phyloP scores from a whole-genome alignment of 2,797 vertebrate genomes.

The Microctenopoma stevenorrisi region DNA sequence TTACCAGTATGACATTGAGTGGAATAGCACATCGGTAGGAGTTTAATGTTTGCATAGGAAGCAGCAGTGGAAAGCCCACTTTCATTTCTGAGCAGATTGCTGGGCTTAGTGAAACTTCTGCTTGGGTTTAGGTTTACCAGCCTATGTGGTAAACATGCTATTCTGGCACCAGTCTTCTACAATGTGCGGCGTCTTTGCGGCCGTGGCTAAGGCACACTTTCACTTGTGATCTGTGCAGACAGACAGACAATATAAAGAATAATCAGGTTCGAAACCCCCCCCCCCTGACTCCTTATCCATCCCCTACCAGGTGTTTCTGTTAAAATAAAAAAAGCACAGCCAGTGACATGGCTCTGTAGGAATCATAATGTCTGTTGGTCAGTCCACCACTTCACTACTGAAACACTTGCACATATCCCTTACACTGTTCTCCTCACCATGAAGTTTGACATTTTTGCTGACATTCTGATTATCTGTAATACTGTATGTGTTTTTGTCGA shows the following conservation, averaged over 20 bases:
- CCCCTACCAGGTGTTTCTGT: too few relatives aligned
- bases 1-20: background rate
- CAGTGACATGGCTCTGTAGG: too few relatives aligned
- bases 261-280: too few relatives aligned
- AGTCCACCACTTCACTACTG: background rate
- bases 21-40: background rate
- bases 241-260: too few relatives aligned
- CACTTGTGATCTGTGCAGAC: background rate
- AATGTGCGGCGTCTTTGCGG: conserved; percentile 3
- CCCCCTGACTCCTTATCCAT: too few relatives aligned
- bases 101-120: conserved; percentile 71
- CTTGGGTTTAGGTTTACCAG: conserved; percentile 17
- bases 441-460: too few relatives aligned
- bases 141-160: conserved; percentile 12
- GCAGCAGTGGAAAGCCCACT: conserved; percentile 19
- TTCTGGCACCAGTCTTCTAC: conserved; percentile 8
- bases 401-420: too few relatives aligned
- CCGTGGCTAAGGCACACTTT: background rate
- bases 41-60: background rate
- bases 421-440: too few relatives aligned
- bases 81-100: conserved; percentile 56
- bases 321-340: too few relatives aligned
- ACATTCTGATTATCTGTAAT: background rate
- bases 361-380: background rate
- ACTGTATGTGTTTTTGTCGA: background rate